Evolutionary conservation across 2,888 invertebrate species (phyloP).

Genomic region (Heliconius ismenius): DNA sequence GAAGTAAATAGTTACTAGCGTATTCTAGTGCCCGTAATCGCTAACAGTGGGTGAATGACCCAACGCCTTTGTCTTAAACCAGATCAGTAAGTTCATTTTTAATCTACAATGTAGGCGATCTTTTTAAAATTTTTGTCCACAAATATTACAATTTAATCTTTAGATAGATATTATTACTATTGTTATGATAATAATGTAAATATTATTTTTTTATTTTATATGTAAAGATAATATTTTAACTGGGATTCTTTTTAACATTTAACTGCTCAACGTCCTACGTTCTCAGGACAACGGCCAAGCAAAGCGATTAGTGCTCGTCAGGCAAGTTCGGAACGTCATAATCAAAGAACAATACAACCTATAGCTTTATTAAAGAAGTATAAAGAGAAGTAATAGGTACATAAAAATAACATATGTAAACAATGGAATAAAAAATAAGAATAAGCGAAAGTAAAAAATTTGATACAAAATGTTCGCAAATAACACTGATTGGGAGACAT

Average conservation of each 20-base stretch:
- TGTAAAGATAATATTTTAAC: neutral
- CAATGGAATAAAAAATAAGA: neutral
- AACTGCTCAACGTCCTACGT: no score
- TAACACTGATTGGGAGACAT: slow-evolving; percentile 2
- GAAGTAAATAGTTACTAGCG: neutral
- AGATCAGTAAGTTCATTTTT: slow-evolving; percentile 11
- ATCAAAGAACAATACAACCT: neutral
- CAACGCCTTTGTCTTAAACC: slow-evolving; percentile 18
- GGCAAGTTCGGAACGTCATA: neutral
- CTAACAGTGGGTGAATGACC: slow-evolving; percentile 1
- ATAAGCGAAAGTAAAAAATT: neutral
- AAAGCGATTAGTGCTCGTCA: neutral
- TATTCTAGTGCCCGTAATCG: neutral
- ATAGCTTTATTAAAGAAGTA: neutral
- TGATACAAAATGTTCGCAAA: slow-evolving; percentile 2
- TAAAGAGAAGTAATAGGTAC: neutral
- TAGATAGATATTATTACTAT: no score
- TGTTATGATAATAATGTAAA: no score
- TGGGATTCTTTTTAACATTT: neutral
- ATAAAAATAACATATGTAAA: neutral
- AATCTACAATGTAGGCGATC: neutral
- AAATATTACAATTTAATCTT: neutral
- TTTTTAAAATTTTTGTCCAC: neutral
- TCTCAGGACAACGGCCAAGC: no score
- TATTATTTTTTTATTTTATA: no score